A percentile compares a stretch with the other conserved stretches of the same genome.
These are phyloP conservation scores for Microtus ochrogaster DNA, from an alignment of 2,113 vertebrate genomes.

Conservation along the genomic window DNA sequence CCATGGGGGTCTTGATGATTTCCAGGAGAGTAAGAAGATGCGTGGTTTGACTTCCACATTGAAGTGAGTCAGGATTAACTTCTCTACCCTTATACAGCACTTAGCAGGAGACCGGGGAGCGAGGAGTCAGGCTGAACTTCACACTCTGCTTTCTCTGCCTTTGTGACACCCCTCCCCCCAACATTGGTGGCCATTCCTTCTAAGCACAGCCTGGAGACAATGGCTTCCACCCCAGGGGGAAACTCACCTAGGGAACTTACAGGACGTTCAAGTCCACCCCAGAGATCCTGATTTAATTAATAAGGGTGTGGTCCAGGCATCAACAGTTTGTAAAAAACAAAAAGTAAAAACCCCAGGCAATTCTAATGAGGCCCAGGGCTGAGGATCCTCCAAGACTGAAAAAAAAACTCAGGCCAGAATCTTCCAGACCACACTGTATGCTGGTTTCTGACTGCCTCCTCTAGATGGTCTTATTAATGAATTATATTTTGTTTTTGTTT, in stretches of 20 bases:
- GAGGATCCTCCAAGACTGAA: background rate
- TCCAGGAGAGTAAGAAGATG: background rate
- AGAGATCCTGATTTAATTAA: constrained; percentile 51
- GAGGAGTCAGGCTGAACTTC: background rate
- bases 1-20: background rate
- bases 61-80: background rate
- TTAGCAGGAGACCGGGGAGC: background rate
- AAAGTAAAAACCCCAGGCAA: background rate
- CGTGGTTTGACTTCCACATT: background rate
- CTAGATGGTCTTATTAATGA: background rate
- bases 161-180: background rate
- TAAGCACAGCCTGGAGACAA: background rate
- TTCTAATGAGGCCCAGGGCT: background rate
- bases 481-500: background rate
- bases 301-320: background rate
- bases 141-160: background rate
- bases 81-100: background rate
- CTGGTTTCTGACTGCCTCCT: background rate
- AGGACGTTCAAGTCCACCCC: background rate
- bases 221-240: background rate
- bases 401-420: background rate
- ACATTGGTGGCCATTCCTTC: background rate
- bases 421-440: background rate
- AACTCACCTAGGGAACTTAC: background rate
- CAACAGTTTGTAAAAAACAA: background rate